Percentiles rank a stretch among this genome's conserved stretches.
These are phyloP conservation scores for Cerceris rybyensis DNA, from an alignment of 2,888 invertebrate species.

Conservation along the genomic window DNA sequence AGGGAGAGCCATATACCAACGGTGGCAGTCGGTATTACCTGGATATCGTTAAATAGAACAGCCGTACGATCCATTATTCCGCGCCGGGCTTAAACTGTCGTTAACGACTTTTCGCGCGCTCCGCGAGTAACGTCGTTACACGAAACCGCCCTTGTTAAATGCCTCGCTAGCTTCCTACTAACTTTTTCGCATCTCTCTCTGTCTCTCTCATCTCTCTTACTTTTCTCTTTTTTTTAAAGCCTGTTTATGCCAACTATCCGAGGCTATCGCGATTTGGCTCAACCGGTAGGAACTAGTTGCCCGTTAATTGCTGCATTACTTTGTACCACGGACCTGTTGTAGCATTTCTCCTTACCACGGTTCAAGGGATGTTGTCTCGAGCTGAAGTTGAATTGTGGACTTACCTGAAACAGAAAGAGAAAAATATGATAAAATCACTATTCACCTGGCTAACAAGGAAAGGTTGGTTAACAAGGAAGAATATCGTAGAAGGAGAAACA, in stretches of 20 bases:
- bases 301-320: constrained; percentile 53
- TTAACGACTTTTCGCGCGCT: constrained; percentile 62
- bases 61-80: constrained; percentile 56
- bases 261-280: constrained; percentile 40
- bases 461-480: not conserved
- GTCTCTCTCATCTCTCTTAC: not conserved
- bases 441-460: not conserved
- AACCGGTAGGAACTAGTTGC: constrained; percentile 30
- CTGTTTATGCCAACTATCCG: constrained; percentile 32
- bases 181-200: constrained; percentile 16
- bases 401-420: constrained; percentile 71
- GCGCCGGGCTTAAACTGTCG: constrained; percentile 54
- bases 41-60: constrained; percentile 63
- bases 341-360: not conserved
- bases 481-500: not conserved
- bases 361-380: constrained; percentile 13
- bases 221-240: constrained; percentile 31
- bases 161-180: constrained; percentile 33
- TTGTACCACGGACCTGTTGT: constrained; percentile 48
- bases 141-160: constrained; percentile 40
- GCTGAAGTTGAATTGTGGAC: constrained; percentile 36
- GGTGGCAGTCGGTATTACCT: constrained; percentile 49
- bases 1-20: constrained; percentile 27
- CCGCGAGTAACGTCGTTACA: constrained; percentile 41
- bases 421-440: constrained; percentile 36